These are phyloP conservation scores for Euleptes europaea DNA, from an alignment of 2,113 vertebrate genomes.

Conservation along the genomic window DNA sequence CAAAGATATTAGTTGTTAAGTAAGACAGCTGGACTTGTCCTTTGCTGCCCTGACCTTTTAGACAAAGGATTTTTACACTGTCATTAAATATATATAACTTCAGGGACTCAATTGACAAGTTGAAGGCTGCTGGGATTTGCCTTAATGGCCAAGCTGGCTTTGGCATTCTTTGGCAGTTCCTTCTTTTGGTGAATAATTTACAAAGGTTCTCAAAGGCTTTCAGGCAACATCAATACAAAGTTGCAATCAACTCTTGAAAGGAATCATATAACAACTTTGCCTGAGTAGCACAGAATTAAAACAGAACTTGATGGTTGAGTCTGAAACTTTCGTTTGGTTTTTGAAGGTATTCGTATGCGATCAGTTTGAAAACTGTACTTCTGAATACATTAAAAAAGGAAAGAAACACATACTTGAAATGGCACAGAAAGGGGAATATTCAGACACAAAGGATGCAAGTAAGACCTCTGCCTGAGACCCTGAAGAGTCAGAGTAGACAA, in stretches of 20 bases:
- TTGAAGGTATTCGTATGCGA: background rate
- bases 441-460: background rate
- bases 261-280: conserved; percentile 50
- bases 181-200: conserved; percentile 71
- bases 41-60: conserved; percentile 29
- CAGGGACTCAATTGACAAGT: conserved; percentile 56
- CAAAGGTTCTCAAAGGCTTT: conserved; percentile 67
- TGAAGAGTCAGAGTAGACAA: too few relatives aligned
- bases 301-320: conserved; percentile 5
- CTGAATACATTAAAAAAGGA: background rate
- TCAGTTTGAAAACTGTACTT: conserved; percentile 3
- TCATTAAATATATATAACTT: conserved; percentile 68
- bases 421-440: background rate
- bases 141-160: conserved; percentile 48
- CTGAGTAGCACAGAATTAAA: conserved; percentile 34
- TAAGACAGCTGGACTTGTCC: conserved; percentile 13
- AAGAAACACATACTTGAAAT: background rate
- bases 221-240: conserved; percentile 52
- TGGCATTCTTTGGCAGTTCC: conserved; percentile 62
- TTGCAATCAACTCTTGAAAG: conserved; percentile 48
- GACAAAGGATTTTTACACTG: conserved; percentile 63
- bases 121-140: conserved; percentile 50
- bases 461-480: too few relatives aligned
- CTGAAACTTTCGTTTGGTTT: conserved; percentile 23
- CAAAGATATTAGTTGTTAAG: conserved; percentile 53